Conservation (phyloP, 1,140 invertebrate species). For the Akabosia matsudoensis region DNA sequence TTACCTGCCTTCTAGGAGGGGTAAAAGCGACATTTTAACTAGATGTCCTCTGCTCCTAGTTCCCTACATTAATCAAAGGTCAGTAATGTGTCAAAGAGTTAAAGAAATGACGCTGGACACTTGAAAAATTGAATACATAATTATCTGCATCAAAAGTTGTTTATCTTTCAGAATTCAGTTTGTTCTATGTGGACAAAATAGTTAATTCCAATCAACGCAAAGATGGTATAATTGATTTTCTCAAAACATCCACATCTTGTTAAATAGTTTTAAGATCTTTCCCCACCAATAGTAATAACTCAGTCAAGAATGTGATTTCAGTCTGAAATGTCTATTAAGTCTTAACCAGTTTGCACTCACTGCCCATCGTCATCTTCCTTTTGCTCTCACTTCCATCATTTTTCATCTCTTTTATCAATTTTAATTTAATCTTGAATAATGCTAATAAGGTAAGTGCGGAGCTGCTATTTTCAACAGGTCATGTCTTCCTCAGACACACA, state of each 20-base stretch:
- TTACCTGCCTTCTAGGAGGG: not conserved
- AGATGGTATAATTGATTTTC: too few relatives aligned
- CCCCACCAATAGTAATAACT: too few relatives aligned
- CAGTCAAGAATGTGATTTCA: too few relatives aligned
- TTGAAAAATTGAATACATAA: too few relatives aligned
- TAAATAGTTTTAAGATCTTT: too few relatives aligned
- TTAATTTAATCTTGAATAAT: not conserved
- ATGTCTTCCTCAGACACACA: not conserved
- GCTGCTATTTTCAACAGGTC: not conserved
- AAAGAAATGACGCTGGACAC: not conserved
- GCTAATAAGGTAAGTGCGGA: not conserved
- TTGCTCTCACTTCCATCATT: not conserved
- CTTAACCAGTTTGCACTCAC: too few relatives aligned
- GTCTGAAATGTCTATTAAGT: too few relatives aligned
- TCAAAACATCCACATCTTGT: too few relatives aligned
- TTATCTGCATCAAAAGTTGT: too few relatives aligned
- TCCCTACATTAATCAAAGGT: not conserved
- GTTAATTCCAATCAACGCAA: too few relatives aligned
- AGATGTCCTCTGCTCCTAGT: slow-evolving; percentile 3
- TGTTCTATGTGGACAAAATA: too few relatives aligned
- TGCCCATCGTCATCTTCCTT: not conserved
- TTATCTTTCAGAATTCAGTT: too few relatives aligned
- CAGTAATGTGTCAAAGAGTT: not conserved
- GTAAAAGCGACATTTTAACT: slow-evolving; percentile 14
- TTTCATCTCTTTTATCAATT: slow-evolving; percentile 11